These are phyloP conservation scores for Pristionchus japonicus DNA, from an alignment of 2,888 invertebrate genomes.

Conservation along the genomic window DNA sequence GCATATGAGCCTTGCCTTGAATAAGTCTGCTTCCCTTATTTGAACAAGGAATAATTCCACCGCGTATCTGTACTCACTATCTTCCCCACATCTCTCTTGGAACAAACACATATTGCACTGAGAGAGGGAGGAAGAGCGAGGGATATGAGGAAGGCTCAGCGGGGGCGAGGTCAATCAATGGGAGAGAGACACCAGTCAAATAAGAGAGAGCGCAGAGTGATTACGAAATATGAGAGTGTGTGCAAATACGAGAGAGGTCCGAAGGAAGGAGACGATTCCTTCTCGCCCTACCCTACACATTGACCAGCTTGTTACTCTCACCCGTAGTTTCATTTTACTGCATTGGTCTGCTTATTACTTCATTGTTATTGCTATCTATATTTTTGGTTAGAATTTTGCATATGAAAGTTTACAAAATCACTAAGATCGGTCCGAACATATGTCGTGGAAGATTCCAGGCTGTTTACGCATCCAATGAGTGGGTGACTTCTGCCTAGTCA, in stretches of 20 bases:
- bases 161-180: slow-evolving; percentile 38
- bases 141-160: background rate
- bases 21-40: too few species aligned
- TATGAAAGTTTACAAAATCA: too few species aligned
- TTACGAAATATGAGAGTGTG: background rate
- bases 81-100: background rate
- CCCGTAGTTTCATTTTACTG: background rate
- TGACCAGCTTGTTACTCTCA: background rate
- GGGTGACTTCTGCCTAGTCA: slow-evolving; percentile 4
- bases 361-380: too few species aligned
- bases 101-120: slow-evolving; percentile 6
- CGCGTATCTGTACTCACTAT: background rate
- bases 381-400: too few species aligned
- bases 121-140: background rate
- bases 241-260: background rate
- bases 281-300: background rate
- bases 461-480: background rate
- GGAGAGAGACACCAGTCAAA: background rate
- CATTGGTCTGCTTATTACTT: too few species aligned
- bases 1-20: background rate
- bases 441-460: background rate
- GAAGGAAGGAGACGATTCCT: background rate
- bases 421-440: too few species aligned
- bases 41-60: too few species aligned
- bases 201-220: background rate